Base-by-base conservation (phyloP, 2,888 invertebrate species). In the Zelleria hepariella region DNA sequence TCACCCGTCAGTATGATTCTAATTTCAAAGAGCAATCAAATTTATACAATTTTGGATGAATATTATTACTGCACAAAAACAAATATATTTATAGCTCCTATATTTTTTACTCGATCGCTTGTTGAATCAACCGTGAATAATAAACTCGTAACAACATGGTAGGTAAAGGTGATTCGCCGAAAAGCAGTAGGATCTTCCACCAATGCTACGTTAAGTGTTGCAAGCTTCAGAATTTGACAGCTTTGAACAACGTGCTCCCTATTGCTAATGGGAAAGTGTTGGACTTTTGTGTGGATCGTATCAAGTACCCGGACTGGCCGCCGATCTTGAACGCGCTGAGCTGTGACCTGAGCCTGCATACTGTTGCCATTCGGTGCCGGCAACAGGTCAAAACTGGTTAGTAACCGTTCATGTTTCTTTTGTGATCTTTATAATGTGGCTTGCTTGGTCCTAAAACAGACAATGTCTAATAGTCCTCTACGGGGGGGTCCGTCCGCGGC, bases 281-380 rank as follows among this genome's bases (percentile, higher is more conserved):
- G 62, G 95, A 95, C 66, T 93, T 95, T 68, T 91, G 91, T 64
- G 94, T 93, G 58, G 95, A 95, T 71, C 91, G 94, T 64, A 90
- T 95, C 57, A 93, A 93, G 69, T 91, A 93, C 62, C 91, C 90
- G 62, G 95, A 95, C 65, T 95, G 95, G 95, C 87, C 91, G 27
- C 92, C 95, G 1, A 92, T 95, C 56, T 79, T 94, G 57, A 93
- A 93, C 67, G 93, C 95, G 0, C 78, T 95, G 5, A 90, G 92
- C 56, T 89, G 92, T 64, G 95, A 95, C 74, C 89, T 92, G 57
- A 93, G 93, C 62, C 86, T 95, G 4, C 93, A 94, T 74, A 90
- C 91, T 62, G 86, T 95, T 62, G 89, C 91, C 32, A 91, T 95
- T 62, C 90, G 91, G 67, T 93, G 94, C 77, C 90, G 92, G 24